Base-by-base conservation (phyloP, 2,888 invertebrate species). In the Eurois occulta region DNA sequence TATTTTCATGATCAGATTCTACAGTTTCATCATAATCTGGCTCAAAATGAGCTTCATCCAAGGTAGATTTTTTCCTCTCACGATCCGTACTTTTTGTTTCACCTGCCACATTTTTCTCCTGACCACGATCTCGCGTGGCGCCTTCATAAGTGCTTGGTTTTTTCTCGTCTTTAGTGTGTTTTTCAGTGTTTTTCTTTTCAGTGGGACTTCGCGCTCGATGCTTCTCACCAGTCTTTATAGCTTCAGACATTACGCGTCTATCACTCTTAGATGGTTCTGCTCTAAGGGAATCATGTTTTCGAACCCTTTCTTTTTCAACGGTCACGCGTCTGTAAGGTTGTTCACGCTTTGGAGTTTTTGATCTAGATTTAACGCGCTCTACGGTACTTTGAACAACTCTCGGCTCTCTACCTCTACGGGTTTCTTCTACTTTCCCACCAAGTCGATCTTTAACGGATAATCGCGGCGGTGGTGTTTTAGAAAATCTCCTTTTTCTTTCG, bases 391-490 rank as follows among this genome's bases (percentile, higher is more conserved):
- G 97, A 18, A 97, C 94, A 28, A 97, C 92, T 66, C 96, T 93
- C 16, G 97, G 95, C 78, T 98, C 97, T 89, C 97, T 94, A 48
- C 94, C 92, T 86, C 95, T 94, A 68, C 97, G 96, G 21, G 95
- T 88, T 84, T 97, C 97, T 80, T 98, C 98, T 0, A 98, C 97
- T 95, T 98, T 98, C 1, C 98, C 98, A 0, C 98, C 98, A 7
- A 98, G 95, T 66, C 98, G 97, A 84, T 98, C 98, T 93, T 98
- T 98, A 0, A 98, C 98, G 0, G 98, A 98, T 48, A 98, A 91
- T 86, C 98, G 97, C 0, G 97, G 97, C 0, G 98, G 97, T 13
- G 98, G 97, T 35, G 96, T 95, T 91, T 95, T 96, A 76, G 95
- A 96, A 90, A 91, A 93, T 83, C 95, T 92, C 78, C 90, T 93